A percentile compares a stretch with the other conserved stretches of the same genome.
phyloP scores from a whole-genome alignment of 30 jellyfish, hydroid and myxozoan species.

The Aurelia sp. region DNA sequence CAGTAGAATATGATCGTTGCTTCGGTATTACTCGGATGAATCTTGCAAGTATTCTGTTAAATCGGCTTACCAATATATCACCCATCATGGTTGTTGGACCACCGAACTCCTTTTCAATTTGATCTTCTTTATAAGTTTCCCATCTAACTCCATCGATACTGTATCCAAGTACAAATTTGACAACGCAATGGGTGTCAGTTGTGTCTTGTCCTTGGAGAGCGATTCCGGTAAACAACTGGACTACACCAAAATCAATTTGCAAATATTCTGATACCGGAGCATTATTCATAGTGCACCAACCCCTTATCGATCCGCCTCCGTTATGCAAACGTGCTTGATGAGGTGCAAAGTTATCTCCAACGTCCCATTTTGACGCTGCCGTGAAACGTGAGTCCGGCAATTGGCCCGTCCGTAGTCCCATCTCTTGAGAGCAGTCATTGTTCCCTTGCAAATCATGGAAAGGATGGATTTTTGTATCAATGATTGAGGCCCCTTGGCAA shows the following conservation, averaged over 20 bases:
- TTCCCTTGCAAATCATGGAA: constrained; percentile 12
- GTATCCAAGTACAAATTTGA: constrained; percentile 4
- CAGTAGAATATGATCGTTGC: neutral
- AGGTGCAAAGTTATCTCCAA: neutral
- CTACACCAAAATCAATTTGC: constrained; percentile 24
- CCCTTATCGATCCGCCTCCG: too few species aligned
- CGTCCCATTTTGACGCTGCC: neutral
- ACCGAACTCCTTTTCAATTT: neutral
- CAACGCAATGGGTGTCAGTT: neutral
- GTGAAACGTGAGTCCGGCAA: constrained; percentile 3
- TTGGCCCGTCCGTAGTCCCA: constrained; percentile 13
- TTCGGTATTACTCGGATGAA: neutral
- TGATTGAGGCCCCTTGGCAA: constrained; percentile 7
- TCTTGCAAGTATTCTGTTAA: constrained; percentile 4
- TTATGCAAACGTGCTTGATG: neutral
- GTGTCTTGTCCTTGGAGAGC: constrained; percentile 21
- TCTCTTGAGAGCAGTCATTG: constrained; percentile 31
- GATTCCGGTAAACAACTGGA: constrained; percentile 14
- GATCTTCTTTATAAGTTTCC: neutral
- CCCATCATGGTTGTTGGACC: neutral
- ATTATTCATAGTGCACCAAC: too few species aligned
- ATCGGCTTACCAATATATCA: constrained; percentile 10
- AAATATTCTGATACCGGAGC: neutral
- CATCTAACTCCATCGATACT: constrained; percentile 18
- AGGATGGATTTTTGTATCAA: neutral